phyloP scores from a whole-genome alignment of 1,140 invertebrate species.

The Drosophila jambulina region DNA sequence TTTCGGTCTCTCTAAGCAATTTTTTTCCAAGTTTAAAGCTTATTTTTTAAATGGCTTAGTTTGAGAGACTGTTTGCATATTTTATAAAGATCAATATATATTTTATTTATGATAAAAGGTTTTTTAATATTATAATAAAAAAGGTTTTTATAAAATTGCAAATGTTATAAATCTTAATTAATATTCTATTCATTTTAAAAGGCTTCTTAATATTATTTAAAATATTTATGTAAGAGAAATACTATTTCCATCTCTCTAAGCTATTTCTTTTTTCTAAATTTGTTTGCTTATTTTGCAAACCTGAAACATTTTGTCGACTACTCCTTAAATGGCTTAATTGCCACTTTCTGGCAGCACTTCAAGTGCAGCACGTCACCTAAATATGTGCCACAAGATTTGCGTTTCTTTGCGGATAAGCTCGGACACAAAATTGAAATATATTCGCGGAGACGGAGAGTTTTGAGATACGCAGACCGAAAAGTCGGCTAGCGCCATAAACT shows the following conservation, averaged over 20 bases:
- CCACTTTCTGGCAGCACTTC: background rate
- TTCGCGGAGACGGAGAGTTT: slow-evolving; percentile 6
- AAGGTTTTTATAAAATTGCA: too few species aligned
- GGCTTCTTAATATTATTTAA: too few species aligned
- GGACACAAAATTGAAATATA: slow-evolving; percentile 20
- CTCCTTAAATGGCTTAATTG: background rate
- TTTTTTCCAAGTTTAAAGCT: too few species aligned
- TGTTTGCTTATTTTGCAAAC: background rate
- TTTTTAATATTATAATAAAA: too few species aligned
- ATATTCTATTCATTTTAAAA: too few species aligned
- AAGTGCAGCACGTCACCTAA: slow-evolving; percentile 14
- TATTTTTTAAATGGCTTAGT: too few species aligned
- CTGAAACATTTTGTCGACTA: background rate
- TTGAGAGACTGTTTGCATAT: too few species aligned
- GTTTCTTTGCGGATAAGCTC: slow-evolving; percentile 28
- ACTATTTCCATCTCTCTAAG: background rate
- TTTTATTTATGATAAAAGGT: too few species aligned
- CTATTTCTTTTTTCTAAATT: background rate
- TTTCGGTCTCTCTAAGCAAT: too few species aligned
- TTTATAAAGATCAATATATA: too few species aligned
- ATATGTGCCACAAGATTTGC: slow-evolving; percentile 26
- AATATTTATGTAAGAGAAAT: too few species aligned
- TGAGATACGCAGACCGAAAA: slow-evolving; percentile 20
- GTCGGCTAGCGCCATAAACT: slow-evolving; percentile 62
- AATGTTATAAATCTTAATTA: too few species aligned